Base-by-base conservation (phyloP, 2,797 vertebrate species). In the Huso huso region DNA sequence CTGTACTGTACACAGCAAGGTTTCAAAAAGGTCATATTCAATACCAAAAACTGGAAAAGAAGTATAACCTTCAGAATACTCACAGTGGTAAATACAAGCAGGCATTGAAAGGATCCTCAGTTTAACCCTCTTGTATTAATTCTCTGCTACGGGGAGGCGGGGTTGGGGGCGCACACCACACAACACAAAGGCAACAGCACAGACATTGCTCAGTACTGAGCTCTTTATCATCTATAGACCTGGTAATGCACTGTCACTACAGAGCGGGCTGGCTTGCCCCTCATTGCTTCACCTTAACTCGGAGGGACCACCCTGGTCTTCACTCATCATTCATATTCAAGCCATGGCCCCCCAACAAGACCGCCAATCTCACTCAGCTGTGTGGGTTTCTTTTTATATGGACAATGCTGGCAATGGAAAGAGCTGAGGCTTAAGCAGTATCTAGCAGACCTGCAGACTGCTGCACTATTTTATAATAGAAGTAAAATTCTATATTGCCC, bases 241-340 rank as follows among this genome's bases (percentile, higher is more conserved):
- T 74, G 73, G 81, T 78, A 81, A 77, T 81, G 84, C 83, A 83
- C 83, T 87, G 86, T 84, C 8, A 53, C 8, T 12, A 8, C 77
- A 64, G 79, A 85, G 85, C 85, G 86, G 86, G 84, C 79, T 75
- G 80, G 80, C 81, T 87, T 84, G 84, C 86, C 86, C 72, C 72
- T 84, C 85, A 12, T 51, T 84, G 81, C 84, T 80, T 78, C 82
- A 74, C 75, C 84, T 80, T 78, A 77, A 86, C 77, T 82, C 79
- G 77, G 66, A 64, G 73, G 52, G 89, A 90, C 89, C 89, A 88
- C 89, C 89, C 89, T 90, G 88, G 86, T 90, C 82, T 84, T 84
- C 83, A 85, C 87, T 87, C 87, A 89, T 90, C 88, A 91, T 90
- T 91, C 88, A 89, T 89, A 91, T 90, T 91, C 89, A 90, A 88